phyloP scores from a whole-genome alignment of 1,140 invertebrate species.

The Bombus pascuorum region DNA sequence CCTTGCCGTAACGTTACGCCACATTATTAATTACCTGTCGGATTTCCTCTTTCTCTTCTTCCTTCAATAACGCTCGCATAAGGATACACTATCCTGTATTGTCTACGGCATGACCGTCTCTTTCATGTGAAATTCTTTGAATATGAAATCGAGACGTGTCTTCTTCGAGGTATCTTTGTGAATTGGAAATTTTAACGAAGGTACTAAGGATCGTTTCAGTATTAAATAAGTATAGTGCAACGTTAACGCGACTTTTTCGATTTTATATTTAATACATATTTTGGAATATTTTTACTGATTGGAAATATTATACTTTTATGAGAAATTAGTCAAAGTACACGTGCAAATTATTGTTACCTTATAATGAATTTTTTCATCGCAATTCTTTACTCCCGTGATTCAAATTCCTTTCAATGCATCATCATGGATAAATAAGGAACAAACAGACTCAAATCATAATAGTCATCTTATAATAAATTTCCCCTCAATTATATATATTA shows the following conservation, averaged over 20 bases:
- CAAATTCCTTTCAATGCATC: no score
- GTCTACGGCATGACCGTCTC: no score
- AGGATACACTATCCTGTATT: not conserved
- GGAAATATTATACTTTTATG: not conserved
- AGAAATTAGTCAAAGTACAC: no score
- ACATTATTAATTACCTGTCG: conserved; percentile 6
- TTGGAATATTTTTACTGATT: not conserved
- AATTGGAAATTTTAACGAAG: no score
- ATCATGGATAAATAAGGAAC: no score
- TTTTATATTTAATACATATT: not conserved
- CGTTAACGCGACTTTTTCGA: not conserved
- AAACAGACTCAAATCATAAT: no score
- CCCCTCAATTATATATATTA: no score
- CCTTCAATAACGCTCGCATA: not conserved
- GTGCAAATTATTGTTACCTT: no score
- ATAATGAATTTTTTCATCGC: no score
- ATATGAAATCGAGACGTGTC: not conserved
- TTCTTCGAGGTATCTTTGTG: not conserved
- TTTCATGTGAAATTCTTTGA: not conserved
- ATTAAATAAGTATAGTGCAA: not conserved
- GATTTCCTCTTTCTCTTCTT: not conserved
- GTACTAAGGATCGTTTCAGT: no score
- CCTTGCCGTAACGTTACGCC: not conserved
- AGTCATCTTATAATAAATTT: no score
- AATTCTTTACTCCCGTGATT: no score